These are phyloP conservation scores for Ovis aries DNA, from an alignment of 2,113 vertebrate species.

Conservation along the genomic window DNA sequence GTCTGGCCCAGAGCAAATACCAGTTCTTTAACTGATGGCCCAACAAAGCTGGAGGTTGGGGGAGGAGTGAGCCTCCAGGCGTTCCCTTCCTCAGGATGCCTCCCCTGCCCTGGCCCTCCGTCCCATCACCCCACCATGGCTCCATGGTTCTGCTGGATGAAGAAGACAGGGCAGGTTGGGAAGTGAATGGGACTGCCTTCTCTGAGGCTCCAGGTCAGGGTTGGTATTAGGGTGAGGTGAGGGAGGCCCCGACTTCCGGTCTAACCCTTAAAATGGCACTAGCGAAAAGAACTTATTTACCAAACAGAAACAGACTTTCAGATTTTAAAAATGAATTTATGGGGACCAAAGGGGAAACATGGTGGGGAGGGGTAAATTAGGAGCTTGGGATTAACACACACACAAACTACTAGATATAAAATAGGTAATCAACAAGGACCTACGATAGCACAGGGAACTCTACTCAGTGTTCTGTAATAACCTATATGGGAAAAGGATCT, in stretches of 20 bases:
- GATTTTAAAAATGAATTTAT: background rate
- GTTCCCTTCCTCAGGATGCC: background rate
- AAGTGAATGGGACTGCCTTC: background rate
- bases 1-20: background rate
- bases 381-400: background rate
- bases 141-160: background rate
- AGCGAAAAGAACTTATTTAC: background rate
- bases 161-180: background rate
- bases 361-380: background rate
- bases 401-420: background rate
- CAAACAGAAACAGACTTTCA: background rate
- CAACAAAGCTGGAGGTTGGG: background rate
- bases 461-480: background rate
- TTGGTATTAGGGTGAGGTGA: background rate
- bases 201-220: background rate
- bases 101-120: background rate
- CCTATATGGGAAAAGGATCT: background rate
- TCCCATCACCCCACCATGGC: rapidly evolving
- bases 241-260: background rate
- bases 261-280: background rate
- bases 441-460: background rate
- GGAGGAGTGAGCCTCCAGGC: background rate
- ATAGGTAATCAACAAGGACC: background rate
- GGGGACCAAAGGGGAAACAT: background rate
- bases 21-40: background rate